phyloP scores from a whole-genome alignment of 2,888 invertebrate genomes.

The Ctena decussata region DNA sequence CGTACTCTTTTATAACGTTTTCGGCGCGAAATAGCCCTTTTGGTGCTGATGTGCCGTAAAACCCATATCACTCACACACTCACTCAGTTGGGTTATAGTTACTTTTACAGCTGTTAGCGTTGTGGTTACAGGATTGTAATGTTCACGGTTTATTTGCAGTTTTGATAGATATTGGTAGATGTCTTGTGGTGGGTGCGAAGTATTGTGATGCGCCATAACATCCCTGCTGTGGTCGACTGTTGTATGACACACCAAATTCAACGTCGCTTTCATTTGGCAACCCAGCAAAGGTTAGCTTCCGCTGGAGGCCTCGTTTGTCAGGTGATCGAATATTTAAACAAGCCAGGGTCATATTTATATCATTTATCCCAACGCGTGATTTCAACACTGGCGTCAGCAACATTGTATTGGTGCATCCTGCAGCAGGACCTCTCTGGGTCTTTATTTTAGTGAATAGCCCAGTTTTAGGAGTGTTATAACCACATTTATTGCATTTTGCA shows the following conservation, averaged over 20 bases:
- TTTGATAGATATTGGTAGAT: neutral
- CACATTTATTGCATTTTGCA: neutral
- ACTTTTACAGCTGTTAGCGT: slow-evolving; percentile 15
- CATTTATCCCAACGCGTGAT: neutral
- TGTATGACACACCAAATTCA: slow-evolving; percentile 18
- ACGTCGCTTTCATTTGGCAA: neutral
- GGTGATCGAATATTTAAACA: slow-evolving; percentile 5
- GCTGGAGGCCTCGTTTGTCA: neutral
- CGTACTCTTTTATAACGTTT: too few relatives aligned
- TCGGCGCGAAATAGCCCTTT: too few relatives aligned
- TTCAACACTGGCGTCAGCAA: neutral
- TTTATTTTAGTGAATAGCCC: slow-evolving; percentile 1
- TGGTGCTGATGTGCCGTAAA: too few relatives aligned
- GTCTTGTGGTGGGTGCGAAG: neutral
- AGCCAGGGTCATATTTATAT: neutral
- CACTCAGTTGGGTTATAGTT: slow-evolving; percentile 10
- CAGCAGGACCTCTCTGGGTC: neutral
- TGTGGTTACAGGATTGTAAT: slow-evolving; percentile 10
- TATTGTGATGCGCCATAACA: slow-evolving; percentile 7
- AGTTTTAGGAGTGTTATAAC: neutral
- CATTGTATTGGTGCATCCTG: neutral
- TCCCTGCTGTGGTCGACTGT: neutral
- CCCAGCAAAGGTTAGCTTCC: neutral
- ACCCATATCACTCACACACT: too few relatives aligned
- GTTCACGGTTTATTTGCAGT: slow-evolving; percentile 13